Conservation (phyloP, 2,113 vertebrate species). For the Bucco capensis region DNA sequence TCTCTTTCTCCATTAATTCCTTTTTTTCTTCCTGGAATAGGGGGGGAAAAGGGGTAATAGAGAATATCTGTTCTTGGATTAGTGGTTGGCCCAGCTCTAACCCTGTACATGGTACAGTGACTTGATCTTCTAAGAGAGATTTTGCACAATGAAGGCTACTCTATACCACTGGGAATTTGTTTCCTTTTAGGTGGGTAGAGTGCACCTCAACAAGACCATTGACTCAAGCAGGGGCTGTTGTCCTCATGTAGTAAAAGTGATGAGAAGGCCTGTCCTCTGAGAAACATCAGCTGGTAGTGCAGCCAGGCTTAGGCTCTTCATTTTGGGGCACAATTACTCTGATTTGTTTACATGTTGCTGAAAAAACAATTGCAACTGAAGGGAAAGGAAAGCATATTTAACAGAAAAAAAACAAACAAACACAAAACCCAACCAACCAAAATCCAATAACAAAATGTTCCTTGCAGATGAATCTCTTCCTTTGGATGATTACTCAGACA, state of each 20-base stretch:
- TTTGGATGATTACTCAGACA: neutral
- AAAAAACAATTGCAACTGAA: neutral
- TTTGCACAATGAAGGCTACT: neutral
- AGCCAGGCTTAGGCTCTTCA: neutral
- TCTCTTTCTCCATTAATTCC: no score
- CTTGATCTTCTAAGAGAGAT: neutral
- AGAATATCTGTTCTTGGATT: no score
- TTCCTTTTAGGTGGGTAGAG: neutral
- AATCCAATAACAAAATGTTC: neutral
- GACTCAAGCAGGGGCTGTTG: neutral
- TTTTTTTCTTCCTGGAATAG: no score
- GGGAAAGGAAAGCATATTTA: neutral
- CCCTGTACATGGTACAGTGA: rapidly evolving
- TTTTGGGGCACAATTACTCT: neutral
- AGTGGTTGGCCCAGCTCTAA: no score
- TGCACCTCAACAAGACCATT: neutral
- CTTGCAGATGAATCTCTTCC: neutral
- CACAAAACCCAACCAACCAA: no score
- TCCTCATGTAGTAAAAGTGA: neutral
- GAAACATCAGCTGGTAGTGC: neutral
- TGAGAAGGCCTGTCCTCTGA: neutral
- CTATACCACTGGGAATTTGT: neutral
- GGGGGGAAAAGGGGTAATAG: no score
- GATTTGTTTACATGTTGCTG: neutral
- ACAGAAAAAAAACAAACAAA: neutral